Base-by-base conservation (phyloP, 2,797 vertebrate species). In the Hippopotamyrus pictus region DNA sequence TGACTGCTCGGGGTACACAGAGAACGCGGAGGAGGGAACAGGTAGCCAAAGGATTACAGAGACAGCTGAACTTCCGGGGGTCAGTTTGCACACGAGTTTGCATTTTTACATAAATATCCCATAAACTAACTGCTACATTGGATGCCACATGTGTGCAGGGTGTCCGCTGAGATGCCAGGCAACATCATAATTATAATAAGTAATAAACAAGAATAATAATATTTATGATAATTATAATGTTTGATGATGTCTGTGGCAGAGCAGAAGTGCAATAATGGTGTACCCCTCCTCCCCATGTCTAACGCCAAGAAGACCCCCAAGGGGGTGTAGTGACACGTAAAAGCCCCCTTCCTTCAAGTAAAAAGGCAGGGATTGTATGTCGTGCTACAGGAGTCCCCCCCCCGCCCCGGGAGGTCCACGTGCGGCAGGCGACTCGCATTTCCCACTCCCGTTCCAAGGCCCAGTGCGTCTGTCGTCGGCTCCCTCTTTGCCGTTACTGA, bases 401-500 rank as follows among this genome's bases (percentile, higher is more conserved):
- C 57, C 69, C 0, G 4, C 69, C 73, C 73, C 37, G 14, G 69
- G 69, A 41, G 69, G 4, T 2, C 73, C 14, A 17, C 33, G 14
- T 5, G 33, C 73, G 37, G 73, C 73, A 44, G 37, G 73, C 73
- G 14, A 79, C 29, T 79, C 37, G 0, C 73, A 2, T 79, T 79
- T 8, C 37, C 44, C 19, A 4, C 79, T 29, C 83, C 54, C 3
- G 22, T 41, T 29, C 65, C 57, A 69, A 53, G 82, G 79, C 29
- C 82, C 79, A 25, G 5, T 79, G 48, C 44, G 33, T 89, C 88
- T 46, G 59, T 89, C 88, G 86, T 48, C 88, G 14, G 88, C 41
- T 85, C n/a, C 88, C 82, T 86, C 17, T 48, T 89, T 89, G 84
- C 25, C 9, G 57, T 11, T 17, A 44, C 82, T 3, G 54, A 89